Evolutionary conservation across 2,888 invertebrate genomes (phyloP).

Genomic region (Rhamphomyia laevipes): DNA sequence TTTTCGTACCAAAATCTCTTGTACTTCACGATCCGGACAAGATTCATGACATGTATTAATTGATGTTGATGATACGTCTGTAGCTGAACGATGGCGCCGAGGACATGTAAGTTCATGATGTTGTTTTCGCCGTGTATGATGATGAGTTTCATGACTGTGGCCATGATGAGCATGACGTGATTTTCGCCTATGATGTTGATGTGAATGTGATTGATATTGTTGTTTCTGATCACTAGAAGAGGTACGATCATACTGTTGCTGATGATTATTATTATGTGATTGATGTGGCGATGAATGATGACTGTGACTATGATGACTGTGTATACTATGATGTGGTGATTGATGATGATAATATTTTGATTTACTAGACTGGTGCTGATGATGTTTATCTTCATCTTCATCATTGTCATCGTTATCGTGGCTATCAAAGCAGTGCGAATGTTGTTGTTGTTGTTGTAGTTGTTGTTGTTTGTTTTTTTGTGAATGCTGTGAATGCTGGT

Average conservation of each 20-base stretch:
- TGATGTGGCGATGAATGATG: constrained; percentile 22
- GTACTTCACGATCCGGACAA: constrained; percentile 33
- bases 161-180: constrained; percentile 22
- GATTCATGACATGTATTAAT: constrained; percentile 31
- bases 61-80: constrained; percentile 32
- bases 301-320: constrained; percentile 25
- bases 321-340: constrained; percentile 15
- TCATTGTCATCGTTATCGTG: constrained; percentile 3
- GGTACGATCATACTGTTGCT: background rate
- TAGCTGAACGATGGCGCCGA: constrained; percentile 33
- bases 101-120: constrained; percentile 21
- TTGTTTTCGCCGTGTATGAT: constrained; percentile 13
- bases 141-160: constrained; percentile 19
- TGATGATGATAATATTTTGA: constrained; percentile 19
- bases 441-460: constrained; percentile 19
- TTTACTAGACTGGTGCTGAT: constrained; percentile 15
- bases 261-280: constrained; percentile 14
- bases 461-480: constrained; percentile 21
- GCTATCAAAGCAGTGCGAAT: constrained; percentile 12
- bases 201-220: constrained; percentile 11
- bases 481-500: constrained; percentile 20
- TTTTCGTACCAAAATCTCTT: constrained; percentile 33
- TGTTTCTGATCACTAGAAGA: constrained; percentile 3
- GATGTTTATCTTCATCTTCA: background rate
- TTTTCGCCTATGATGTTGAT: constrained; percentile 15